Evolutionary conservation across 2,797 vertebrate species (phyloP), one percentile per base, ranked within the genome.

Genomic region (Picus viridis): DNA sequence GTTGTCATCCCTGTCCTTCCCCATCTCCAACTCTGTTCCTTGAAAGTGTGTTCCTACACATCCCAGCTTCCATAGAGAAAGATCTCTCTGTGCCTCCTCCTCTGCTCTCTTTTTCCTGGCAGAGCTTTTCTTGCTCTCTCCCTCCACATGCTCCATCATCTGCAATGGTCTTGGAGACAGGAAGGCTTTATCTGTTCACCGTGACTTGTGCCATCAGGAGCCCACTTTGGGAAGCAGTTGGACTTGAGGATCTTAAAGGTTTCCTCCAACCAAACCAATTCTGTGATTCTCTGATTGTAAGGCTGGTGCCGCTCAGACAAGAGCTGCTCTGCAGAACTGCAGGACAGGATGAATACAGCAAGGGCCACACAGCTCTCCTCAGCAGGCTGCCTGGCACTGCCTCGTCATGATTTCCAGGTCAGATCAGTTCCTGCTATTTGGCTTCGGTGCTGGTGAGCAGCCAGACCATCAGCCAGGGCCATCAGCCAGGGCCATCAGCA

Each of bases 281-380:
- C 41, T 11, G 12, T 9, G 17, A 41, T 43, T 17, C 59, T 41
- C 6, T 58, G 56, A 32, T 58, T 12, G 32, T 20, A 32, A n/a
- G 47, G 29, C 32, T 13, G 0, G 27, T 54, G 75, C 30, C 0
- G 0, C 62, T 34, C 7, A 3, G 70, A n/a, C 58, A 67, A 57
- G 83, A 86, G 14, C 63, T 81, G 67, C 59, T 49, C 7, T 3
- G 1, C 23, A 30, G 53, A 89, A 32, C 0, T 34, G 65, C 41
- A 58, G 72, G 47, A 4, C 1, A 13, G 49, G 63, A 54, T 53
- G 51, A 30, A 29, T 1, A 0, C 0, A 0, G 72, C 2, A 4
- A 54, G 72, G 53, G 79, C 5, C 0, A 0, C 1, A 2, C 0
- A 1, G 51, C 29, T 59, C 17, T 61, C 43, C 62, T 70, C 54